Evolutionary conservation across 2,797 vertebrate genomes (phyloP).

Genomic region (Ispidina lecontei): DNA sequence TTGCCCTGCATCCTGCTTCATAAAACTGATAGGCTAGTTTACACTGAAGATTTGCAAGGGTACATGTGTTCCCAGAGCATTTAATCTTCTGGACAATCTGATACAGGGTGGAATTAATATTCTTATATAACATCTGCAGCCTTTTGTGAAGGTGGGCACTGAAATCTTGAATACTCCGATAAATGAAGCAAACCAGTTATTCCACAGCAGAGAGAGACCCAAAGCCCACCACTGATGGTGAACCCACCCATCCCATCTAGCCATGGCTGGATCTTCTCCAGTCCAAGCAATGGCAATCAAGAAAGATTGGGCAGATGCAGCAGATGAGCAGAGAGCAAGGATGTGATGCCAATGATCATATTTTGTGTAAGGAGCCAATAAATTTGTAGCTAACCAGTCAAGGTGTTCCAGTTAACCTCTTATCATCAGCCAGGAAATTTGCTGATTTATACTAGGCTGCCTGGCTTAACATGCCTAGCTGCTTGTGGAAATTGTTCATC

Average conservation of each 20-base stretch:
- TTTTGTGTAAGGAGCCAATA: not conserved
- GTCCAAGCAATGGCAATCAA: not conserved
- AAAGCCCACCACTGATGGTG: not conserved
- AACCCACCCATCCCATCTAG: not conserved
- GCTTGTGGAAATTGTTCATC: not conserved
- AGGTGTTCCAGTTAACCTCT: not conserved
- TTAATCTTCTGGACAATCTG: not conserved
- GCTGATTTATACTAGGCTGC: not conserved
- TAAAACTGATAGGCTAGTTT: not conserved
- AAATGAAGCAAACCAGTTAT: not conserved
- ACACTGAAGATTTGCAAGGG: not conserved
- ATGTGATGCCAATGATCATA: rapidly evolving
- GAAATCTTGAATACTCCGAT: not conserved
- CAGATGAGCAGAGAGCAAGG: not conserved
- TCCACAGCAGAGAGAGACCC: not conserved
- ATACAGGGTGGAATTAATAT: not conserved
- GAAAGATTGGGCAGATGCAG: not conserved
- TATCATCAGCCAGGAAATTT: not conserved
- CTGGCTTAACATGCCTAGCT: not conserved
- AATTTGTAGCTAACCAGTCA: not conserved
- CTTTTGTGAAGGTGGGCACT: rapidly evolving
- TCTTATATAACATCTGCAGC: not conserved
- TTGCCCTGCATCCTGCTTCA: not conserved
- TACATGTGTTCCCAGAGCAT: not conserved
- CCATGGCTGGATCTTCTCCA: not conserved